Base-by-base conservation (phyloP, 2,888 invertebrate genomes). In the Pachliopta kotzebuea region DNA sequence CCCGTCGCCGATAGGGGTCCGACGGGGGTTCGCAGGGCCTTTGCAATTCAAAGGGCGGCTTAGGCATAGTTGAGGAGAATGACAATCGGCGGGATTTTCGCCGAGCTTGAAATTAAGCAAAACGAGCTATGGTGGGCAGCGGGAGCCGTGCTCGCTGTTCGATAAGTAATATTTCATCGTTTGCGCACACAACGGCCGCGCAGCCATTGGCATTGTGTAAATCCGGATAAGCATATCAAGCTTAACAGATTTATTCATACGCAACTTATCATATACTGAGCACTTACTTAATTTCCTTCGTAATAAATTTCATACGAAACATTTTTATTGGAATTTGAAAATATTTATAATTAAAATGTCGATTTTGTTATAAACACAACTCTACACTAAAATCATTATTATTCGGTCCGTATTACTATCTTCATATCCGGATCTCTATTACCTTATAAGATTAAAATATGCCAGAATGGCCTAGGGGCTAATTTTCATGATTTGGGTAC, bases 141-240 rank as follows among this genome's bases (percentile, higher is more conserved):
- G 69, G 69, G 73, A 73, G 69, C 61, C 69, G 75, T 76, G 74
- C 73, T 69, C 69, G 72, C 70, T 71, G 74, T 77, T 76, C 78
- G 78, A 80, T 79, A 80, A 77, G 77, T 80, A 81, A 84, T 82
- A 84, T 83, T 82, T 84, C 81, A 84, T 81, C 77, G 82, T 83
- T 82, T 79, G 78, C 79, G 79, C 77, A 83, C 79, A 78, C 80
- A 81, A 81, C 63, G 78, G 79, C 37, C 14, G 77, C 79, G 76
- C 73, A 74, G 72, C 72, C 71, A 71, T 78, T 78, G 71, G 78
- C 78, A 84, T 87, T 86, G 85, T 88, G 85, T 82, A 84, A 87
- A 86, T 86, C 78, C 73, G 71, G 72, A 71, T 73, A 73, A 77
- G 79, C 83, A 78, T 80, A 76, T 80, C 80, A 80, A 81, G 78